Evolutionary conservation across 2,888 invertebrate species (phyloP).

Genomic region (Bruchidius siliquastri): DNA sequence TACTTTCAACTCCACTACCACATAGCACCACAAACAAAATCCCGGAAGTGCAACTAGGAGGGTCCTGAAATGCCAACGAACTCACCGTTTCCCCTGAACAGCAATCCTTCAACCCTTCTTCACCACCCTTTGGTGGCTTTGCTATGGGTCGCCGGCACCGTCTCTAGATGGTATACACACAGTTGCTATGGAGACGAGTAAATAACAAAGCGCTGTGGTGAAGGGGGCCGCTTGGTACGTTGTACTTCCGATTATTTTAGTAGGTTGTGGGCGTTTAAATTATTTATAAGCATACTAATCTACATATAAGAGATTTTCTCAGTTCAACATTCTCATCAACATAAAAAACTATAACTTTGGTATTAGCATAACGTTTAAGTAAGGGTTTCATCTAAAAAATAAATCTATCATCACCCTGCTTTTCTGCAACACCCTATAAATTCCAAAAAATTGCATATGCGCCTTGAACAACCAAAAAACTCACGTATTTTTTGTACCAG

Average conservation of each 20-base stretch:
- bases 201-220: conserved; percentile 26
- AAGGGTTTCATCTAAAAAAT: too few relatives aligned
- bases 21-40: conserved; percentile 1
- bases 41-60: background rate
- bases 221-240: background rate
- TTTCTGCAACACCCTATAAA: too few relatives aligned
- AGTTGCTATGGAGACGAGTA: conserved; percentile 34
- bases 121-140: conserved; percentile 10
- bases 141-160: background rate
- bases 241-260: background rate
- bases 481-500: too few relatives aligned
- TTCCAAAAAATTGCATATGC: too few relatives aligned
- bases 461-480: too few relatives aligned
- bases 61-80: background rate
- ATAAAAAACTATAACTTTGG: too few relatives aligned
- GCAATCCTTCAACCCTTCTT: conserved; percentile 11
- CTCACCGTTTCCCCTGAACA: background rate
- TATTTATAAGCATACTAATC: too few relatives aligned
- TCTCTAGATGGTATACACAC: background rate
- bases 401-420: too few relatives aligned
- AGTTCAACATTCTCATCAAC: too few relatives aligned
- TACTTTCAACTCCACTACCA: background rate
- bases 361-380: too few relatives aligned
- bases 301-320: too few relatives aligned
- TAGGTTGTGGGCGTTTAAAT: background rate